Evolutionary conservation across 2,113 vertebrate species (phyloP).

Genomic region (Riparia riparia): DNA sequence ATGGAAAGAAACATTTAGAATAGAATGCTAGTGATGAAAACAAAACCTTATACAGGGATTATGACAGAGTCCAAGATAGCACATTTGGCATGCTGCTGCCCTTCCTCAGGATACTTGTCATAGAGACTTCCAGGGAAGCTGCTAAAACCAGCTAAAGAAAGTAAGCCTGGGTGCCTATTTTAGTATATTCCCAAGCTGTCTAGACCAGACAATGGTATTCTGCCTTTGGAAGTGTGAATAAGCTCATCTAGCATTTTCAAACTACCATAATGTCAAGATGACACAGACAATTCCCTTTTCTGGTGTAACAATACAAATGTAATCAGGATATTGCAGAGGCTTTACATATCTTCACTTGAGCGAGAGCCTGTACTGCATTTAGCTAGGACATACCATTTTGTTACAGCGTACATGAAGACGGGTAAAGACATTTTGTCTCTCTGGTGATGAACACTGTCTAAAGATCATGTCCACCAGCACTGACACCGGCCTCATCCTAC

Average conservation of each 20-base stretch:
- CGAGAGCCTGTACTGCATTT: not conserved
- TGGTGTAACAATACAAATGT: not conserved
- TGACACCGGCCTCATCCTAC: not conserved
- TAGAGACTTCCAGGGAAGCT: not conserved
- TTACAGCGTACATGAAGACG: accelerated
- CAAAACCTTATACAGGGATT: not conserved
- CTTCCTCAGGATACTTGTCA: not conserved
- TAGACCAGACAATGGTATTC: not conserved
- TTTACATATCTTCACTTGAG: not conserved
- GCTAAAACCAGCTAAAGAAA: not conserved
- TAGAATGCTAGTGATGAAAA: not conserved
- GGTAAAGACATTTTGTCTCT: not conserved
- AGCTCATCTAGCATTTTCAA: not conserved
- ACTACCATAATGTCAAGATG: not conserved
- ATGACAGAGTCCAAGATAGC: not conserved
- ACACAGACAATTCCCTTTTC: not conserved
- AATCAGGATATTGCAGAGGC: not conserved
- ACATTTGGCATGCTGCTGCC: not conserved
- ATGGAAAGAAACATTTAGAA: not conserved
- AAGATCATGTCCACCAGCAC: not conserved
- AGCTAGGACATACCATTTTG: not conserved
- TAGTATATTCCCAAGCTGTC: not conserved
- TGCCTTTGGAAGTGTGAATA: not conserved
- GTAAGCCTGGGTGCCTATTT: not conserved
- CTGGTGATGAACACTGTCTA: not conserved